Evolutionary conservation across 23 tunicate genomes (phyloP), one percentile per base, ranked within the genome.

Genomic region (Trididemnum nubilum): DNA sequence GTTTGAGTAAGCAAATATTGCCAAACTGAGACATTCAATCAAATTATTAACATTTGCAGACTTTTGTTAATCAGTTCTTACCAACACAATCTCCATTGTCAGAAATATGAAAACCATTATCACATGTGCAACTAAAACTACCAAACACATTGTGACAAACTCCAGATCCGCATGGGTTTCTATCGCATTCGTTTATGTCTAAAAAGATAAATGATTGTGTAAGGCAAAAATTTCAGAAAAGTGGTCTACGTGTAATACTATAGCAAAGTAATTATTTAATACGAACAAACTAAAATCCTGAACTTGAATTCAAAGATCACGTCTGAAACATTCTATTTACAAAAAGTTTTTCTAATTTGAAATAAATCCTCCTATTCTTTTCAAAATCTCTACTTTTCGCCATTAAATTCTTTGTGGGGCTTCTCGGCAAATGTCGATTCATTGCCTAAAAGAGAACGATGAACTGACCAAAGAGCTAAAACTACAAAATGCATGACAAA

Each of bases 41-140:
- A n/a, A n/a, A n/a, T n/a, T n/a, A n/a, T n/a, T n/a, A n/a, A n/a
- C n/a, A n/a, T n/a, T n/a, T n/a, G n/a, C n/a, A n/a, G n/a, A n/a
- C n/a, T n/a, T n/a, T n/a, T n/a, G n/a, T n/a, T n/a, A 44, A 9
- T 44, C 54, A 44, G 54, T 44, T 7, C 97, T 77, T 71, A 92
- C 97, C 98, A 33, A 93, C 92, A 49, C 98, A 93, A 66, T 93
- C 98, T 36, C 98, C 98, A 64, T 93, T 93, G 69, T 93, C 92
- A 36, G 89, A 82, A 28, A 93, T 50, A 21, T 74, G 84, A 73
- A 52, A 93, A 19, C 98, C 98, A 80, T 51, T 84, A 44, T 93
- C 83, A 57, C 98, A 93, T 21, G 93, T 36, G 51, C 98, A 93
- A 29, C 77, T 71, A 85, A 85, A 87, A 33, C 89, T 83, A 36